phyloP scores from a whole-genome alignment of 2,888 invertebrate genomes.

The Stenoptilia bipunctidactyla region DNA sequence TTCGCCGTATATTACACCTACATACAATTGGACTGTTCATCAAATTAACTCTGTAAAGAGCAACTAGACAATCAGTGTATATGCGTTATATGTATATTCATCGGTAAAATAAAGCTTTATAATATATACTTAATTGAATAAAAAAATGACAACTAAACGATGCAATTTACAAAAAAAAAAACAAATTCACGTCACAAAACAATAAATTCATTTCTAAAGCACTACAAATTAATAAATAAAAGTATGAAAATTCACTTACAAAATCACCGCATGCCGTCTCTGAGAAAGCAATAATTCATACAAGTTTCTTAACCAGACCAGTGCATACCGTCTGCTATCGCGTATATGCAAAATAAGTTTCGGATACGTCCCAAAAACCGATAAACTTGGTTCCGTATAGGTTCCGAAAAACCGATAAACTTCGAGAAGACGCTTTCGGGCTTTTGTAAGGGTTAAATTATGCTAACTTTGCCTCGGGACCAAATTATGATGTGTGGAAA shows the following conservation, averaged over 20 bases:
- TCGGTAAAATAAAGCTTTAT: too few relatives aligned
- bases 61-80: too few relatives aligned
- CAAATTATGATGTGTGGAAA: slow-evolving; percentile 5
- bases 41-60: too few relatives aligned
- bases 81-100: too few relatives aligned
- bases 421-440: slow-evolving; percentile 17
- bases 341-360: slow-evolving; percentile 59
- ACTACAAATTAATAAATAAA: too few relatives aligned
- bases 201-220: too few relatives aligned
- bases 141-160: too few relatives aligned
- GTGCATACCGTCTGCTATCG: slow-evolving; percentile 49
- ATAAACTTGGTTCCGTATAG: slow-evolving; percentile 31
- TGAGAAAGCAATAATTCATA: slow-evolving; percentile 39
- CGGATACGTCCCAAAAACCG: slow-evolving; percentile 25
- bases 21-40: too few relatives aligned
- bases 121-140: too few relatives aligned
- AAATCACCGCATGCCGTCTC: slow-evolving; percentile 12
- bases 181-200: too few relatives aligned
- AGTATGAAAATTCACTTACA: neutral
- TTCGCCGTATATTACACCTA: too few relatives aligned
- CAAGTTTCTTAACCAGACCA: slow-evolving; percentile 33
- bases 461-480: slow-evolving; percentile 6
- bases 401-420: slow-evolving; percentile 25
- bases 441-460: slow-evolving; percentile 2
- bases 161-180: too few relatives aligned